Conservation (phyloP, 2,113 vertebrate genomes). For the Rhea pennata region DNA sequence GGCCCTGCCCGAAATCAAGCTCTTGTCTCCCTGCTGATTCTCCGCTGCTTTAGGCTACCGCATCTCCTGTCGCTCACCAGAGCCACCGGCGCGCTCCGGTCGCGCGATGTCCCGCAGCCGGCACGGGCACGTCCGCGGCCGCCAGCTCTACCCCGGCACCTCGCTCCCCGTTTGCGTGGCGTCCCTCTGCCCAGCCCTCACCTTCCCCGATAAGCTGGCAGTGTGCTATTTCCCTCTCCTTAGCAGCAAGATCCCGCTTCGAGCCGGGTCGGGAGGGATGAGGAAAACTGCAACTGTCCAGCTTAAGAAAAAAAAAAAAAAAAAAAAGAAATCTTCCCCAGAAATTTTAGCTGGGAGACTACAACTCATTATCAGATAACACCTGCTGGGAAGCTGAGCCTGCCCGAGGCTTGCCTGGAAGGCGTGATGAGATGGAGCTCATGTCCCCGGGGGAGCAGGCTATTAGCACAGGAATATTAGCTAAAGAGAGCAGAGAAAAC, state of each 20-base stretch:
- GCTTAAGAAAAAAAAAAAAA: neutral
- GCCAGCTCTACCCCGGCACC: neutral
- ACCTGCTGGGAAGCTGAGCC: neutral
- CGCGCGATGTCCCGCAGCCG: too few relatives aligned
- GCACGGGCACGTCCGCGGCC: accelerated
- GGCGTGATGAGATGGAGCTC: neutral
- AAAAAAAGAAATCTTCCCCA: neutral
- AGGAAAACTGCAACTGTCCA: neutral
- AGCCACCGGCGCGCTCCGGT: neutral
- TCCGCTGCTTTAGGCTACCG: neutral
- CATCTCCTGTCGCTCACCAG: too few relatives aligned
- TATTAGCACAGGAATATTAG: neutral
- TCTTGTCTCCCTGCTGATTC: accelerated
- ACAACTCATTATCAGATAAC: neutral
- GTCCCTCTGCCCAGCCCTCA: neutral
- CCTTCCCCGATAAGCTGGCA: too few relatives aligned
- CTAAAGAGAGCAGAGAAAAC: neutral
- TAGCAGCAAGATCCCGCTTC: too few relatives aligned
- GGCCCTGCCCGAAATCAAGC: neutral
- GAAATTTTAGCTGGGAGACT: neutral
- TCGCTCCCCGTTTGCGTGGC: neutral
- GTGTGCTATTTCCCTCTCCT: accelerated
- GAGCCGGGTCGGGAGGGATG: neutral
- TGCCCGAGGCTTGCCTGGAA: neutral
- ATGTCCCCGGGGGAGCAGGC: neutral